Evolutionary conservation across 2,797 vertebrate genomes (phyloP), one percentile per base, ranked within the genome.

Genomic region (Cyprinella venusta): DNA sequence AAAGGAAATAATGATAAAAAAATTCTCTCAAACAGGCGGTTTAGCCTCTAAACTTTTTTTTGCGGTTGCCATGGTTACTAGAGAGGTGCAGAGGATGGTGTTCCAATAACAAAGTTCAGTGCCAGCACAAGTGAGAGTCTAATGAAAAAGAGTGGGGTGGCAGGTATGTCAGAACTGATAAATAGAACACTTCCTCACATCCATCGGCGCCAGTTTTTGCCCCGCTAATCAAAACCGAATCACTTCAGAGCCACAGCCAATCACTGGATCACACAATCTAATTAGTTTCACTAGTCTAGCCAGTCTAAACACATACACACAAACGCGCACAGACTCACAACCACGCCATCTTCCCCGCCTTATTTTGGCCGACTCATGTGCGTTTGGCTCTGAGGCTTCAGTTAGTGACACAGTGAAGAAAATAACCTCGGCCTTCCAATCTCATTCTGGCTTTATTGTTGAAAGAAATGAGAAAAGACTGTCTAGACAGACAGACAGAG

Each of bases 21-120:
- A 83, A 75, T 54, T 30, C 9, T 70, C 18, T 40, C 33, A 84
- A 84, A 87, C 67, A 48, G 86, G 86, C 88, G 90, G 90, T 91
- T 90, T 87, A 89, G 84, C 88, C 85, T 89, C 87, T 88, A 90
- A 87, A 88, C 90, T 91, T 92, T 87, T 87, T 87, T 91, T 86
- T 59, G 52, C 68, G 64, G 94, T 95, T 95, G 90, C 93, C 91
- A 94, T 95, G 93, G 94, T 92, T 94, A 94, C 93, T 84, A 80
- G 30, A 45, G 88, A 91, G 90, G 80, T 83, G 5, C 30, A 86
- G 83, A 89, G 84, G 84, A 70, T 80, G 90, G 82, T 84, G 85
- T 90, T 90, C 92, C 87, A 93, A 91, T 89, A 90, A 91, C 84
- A 89, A 86, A 88, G 84, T 92, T 90, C 87, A 87, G 19, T 88